Evolutionary conservation across 2,888 invertebrate genomes (phyloP).

Genomic region (Napeogenes sylphis): DNA sequence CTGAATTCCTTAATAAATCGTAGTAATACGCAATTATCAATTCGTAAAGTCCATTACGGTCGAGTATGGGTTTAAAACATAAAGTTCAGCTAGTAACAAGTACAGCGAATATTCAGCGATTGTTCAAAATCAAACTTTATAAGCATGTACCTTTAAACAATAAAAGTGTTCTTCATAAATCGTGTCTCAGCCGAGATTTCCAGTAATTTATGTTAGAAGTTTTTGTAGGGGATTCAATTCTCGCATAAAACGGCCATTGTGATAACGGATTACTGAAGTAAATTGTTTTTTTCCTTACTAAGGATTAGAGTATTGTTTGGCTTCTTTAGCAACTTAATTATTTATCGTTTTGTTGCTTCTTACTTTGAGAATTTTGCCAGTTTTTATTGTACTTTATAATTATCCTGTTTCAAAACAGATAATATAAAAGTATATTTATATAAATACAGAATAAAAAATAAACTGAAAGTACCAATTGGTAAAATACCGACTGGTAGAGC

Average conservation of each 20-base stretch:
- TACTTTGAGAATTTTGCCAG: slow-evolving; percentile 7
- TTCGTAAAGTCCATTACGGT: no score
- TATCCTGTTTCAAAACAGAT: background rate
- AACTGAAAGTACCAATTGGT: no score
- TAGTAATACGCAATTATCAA: no score
- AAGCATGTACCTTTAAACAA: slow-evolving; percentile 39
- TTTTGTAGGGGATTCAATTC: slow-evolving; percentile 43
- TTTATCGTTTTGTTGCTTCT: slow-evolving; percentile 34
- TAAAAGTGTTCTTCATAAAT: slow-evolving; percentile 46
- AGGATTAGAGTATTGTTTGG: slow-evolving; percentile 20
- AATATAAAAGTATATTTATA: no score
- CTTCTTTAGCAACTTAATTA: slow-evolving; percentile 33
- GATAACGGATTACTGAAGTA: slow-evolving; percentile 42
- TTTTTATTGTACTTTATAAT: slow-evolving; percentile 3
- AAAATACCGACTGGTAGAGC: no score
- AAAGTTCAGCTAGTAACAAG: background rate
- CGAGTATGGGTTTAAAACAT: background rate
- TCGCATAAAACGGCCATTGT: slow-evolving; percentile 42
- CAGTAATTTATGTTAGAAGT: slow-evolving; percentile 45
- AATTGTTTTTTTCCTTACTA: slow-evolving; percentile 35
- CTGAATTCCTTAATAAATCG: no score
- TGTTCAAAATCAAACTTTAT: slow-evolving; percentile 19
- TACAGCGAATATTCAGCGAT: background rate
- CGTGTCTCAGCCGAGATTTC: slow-evolving; percentile 36
- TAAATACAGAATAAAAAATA: no score